Conservation (phyloP, 92 coral and sea anemone species). For the Anthopleura xanthogrammica region DNA sequence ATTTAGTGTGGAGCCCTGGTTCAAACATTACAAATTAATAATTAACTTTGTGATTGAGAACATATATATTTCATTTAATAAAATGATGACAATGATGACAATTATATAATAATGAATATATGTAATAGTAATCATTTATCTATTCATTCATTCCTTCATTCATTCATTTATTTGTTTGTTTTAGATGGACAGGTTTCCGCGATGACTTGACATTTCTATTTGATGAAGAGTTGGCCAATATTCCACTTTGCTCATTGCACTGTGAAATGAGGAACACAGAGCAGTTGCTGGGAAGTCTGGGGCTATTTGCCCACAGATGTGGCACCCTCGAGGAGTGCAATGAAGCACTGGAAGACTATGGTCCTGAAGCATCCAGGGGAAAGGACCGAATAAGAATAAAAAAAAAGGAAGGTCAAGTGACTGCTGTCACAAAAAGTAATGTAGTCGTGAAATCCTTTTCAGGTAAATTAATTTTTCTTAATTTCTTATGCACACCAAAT, state of each 20-base stretch:
- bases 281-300: constrained; percentile 39
- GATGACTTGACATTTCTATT: constrained; percentile 46
- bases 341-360: constrained; percentile 36
- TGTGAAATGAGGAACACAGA: constrained; percentile 40
- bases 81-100: too few relatives aligned
- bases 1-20: too few relatives aligned
- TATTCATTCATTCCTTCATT: neutral
- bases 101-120: too few relatives aligned
- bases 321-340: constrained; percentile 28
- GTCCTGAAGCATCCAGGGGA: constrained; percentile 45
- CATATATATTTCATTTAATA: too few relatives aligned
- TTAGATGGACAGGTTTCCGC: constrained; percentile 51
- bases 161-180: neutral
- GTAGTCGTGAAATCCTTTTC: constrained; percentile 51
- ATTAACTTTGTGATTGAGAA: too few relatives aligned
- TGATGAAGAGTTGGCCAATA: constrained; percentile 33
- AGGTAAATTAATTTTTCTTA: constrained; percentile 17
- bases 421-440: constrained; percentile 41
- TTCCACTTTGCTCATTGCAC: constrained; percentile 45
- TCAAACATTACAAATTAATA: too few relatives aligned
- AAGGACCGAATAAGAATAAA: constrained; percentile 38
- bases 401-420: constrained; percentile 40
- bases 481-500: neutral
- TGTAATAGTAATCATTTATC: neutral
- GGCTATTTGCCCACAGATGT: constrained; percentile 41